phyloP scores from a whole-genome alignment of 2,113 vertebrate species.

The Conger conger region DNA sequence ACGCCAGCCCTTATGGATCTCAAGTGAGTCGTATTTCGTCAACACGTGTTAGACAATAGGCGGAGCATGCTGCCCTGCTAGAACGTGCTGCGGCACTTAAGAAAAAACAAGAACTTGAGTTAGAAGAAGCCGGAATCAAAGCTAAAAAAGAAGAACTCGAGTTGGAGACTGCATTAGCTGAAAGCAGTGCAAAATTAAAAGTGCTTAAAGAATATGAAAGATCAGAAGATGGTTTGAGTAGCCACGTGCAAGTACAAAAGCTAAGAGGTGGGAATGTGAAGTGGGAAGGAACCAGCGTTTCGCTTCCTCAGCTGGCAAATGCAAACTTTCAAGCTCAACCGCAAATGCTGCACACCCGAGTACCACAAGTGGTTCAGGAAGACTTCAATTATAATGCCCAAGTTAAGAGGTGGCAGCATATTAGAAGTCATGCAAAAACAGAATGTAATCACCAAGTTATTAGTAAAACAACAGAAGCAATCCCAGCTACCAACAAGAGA shows the following conservation, averaged over 20 bases:
- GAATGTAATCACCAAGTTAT: too few species aligned
- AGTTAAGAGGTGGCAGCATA: too few species aligned
- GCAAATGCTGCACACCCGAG: too few species aligned
- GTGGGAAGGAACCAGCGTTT: not conserved
- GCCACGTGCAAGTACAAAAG: not conserved
- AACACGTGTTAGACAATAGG: slow-evolving; percentile 2
- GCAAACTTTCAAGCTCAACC: too few species aligned
- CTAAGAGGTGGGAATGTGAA: not conserved
- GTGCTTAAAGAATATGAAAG: not conserved
- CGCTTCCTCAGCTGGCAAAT: not conserved
- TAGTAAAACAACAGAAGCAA: not conserved
- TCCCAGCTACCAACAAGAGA: not conserved
- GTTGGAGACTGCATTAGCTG: not conserved
- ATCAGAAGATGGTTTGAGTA: slow-evolving; percentile 1
- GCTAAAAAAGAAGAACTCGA: not conserved
- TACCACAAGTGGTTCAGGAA: too few species aligned
- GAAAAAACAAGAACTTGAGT: not conserved
- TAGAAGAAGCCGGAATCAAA: not conserved
- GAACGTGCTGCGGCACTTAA: not conserved
- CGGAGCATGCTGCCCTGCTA: slow-evolving; percentile 14
- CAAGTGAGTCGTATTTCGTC: slow-evolving; percentile 9
- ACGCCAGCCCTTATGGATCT: not conserved
- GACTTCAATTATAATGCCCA: too few species aligned
- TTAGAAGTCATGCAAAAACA: too few species aligned
- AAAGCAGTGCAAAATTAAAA: not conserved